Evolutionary conservation across 1,140 invertebrate species (phyloP).

Genomic region (Tribolium madens): DNA sequence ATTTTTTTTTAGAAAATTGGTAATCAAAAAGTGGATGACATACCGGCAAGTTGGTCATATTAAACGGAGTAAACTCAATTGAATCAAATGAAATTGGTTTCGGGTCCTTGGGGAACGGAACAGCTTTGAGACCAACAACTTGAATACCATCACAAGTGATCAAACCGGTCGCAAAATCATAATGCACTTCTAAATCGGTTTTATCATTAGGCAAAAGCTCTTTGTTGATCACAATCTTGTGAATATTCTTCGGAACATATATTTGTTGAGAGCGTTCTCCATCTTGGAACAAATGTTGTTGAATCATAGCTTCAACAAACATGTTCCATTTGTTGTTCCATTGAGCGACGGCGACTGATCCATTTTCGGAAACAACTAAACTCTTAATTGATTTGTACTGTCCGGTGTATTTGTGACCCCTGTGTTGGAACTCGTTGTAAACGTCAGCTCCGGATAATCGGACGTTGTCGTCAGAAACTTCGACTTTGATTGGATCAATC

Average conservation of each 20-base stretch:
- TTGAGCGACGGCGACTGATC: conserved; percentile 49
- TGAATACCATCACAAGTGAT: conserved; percentile 58
- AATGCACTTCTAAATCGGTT: conserved; percentile 55
- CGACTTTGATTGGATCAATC: conserved; percentile 62
- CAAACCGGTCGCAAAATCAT: conserved; percentile 60
- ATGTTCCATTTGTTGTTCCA: conserved; percentile 59
- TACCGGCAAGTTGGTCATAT: conserved; percentile 41
- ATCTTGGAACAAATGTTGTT: conserved; percentile 60
- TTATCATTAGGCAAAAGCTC: conserved; percentile 54
- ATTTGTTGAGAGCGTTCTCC: conserved; percentile 62
- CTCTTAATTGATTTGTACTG: conserved; percentile 59
- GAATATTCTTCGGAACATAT: conserved; percentile 57
- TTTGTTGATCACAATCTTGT: conserved; percentile 59
- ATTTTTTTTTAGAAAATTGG: conserved; percentile 29
- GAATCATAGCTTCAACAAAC: conserved; percentile 62
- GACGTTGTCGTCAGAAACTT: conserved; percentile 66
- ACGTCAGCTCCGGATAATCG: conserved; percentile 78
- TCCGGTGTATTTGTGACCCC: conserved; percentile 88
- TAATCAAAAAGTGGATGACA: conserved; percentile 18
- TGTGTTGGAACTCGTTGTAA: conserved; percentile 91
- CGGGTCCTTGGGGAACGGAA: conserved; percentile 47
- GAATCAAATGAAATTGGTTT: conserved; percentile 57
- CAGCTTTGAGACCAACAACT: conserved; percentile 57
- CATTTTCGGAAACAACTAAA: conserved; percentile 57
- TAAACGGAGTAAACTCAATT: conserved; percentile 57